Evolutionary conservation across 2,113 vertebrate species (phyloP).

Genomic region (Peromyscus leucopus): DNA sequence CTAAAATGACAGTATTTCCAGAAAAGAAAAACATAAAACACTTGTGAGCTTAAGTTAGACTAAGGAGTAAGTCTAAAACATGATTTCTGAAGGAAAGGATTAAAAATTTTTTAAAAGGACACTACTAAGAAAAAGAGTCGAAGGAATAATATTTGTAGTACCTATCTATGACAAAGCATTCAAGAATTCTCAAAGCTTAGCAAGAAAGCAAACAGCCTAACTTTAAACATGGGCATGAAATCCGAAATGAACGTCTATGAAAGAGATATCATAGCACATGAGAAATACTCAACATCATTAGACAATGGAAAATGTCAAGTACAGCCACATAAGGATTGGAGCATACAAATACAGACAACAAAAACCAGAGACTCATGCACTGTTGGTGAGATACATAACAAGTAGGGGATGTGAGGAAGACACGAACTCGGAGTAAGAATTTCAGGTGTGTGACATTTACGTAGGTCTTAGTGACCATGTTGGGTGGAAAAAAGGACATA

Average conservation of each 20-base stretch:
- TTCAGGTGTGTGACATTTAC: not conserved
- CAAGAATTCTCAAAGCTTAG: not conserved
- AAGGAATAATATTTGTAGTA: not conserved
- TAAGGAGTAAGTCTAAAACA: not conserved
- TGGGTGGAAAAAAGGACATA: not conserved
- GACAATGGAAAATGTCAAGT: not conserved
- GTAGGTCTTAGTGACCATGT: not conserved
- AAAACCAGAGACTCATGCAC: not conserved
- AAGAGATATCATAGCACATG: not conserved
- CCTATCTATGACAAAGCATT: not conserved
- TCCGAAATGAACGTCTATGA: not conserved
- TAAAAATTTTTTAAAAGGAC: not conserved
- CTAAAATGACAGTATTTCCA: not conserved
- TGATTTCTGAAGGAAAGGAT: not conserved
- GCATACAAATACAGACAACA: not conserved
- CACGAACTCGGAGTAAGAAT: not conserved
- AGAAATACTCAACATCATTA: slow-evolving; percentile 10
- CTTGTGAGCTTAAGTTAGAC: not conserved
- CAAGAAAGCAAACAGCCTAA: not conserved
- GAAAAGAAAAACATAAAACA: not conserved
- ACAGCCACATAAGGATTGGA: not conserved
- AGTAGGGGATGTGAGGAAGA: not conserved
- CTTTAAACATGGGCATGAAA: not conserved
- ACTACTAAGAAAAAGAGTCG: slow-evolving; percentile 2
- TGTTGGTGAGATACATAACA: not conserved